Evolutionary conservation across 2,888 invertebrate genomes (phyloP).

Genomic region (Drosophila greeni): DNA sequence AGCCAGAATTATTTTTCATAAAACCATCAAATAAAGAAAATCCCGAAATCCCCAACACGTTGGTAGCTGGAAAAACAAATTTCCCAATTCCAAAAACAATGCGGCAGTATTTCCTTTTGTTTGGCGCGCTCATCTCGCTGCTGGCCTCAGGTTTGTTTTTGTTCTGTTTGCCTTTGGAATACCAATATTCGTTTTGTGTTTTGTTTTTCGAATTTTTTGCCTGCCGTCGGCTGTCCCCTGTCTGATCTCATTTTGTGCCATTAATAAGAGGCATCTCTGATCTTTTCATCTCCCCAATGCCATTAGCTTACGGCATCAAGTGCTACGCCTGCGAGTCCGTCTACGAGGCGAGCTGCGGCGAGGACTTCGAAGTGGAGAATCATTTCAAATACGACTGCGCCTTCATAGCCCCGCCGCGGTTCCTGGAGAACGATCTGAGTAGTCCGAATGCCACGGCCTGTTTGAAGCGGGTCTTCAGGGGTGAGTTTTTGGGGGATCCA

Average conservation of each 20-base stretch:
- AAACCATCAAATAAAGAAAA: conserved; percentile 13
- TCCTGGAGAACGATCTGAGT: conserved; percentile 64
- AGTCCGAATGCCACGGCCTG: conserved; percentile 75
- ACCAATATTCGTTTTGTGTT: conserved; percentile 19
- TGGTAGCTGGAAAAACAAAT: conserved; percentile 23
- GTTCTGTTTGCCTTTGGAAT: conserved; percentile 17
- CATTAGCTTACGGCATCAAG: conserved; percentile 73
- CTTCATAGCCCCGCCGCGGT: conserved; percentile 73
- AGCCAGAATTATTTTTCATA: conserved; percentile 15
- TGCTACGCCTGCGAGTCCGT: conserved; percentile 78
- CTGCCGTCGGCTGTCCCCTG: conserved; percentile 20
- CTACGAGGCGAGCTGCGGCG: conserved; percentile 72
- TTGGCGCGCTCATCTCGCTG: conserved; percentile 45
- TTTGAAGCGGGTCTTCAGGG: conserved; percentile 73
- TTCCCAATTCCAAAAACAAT: conserved; percentile 21
- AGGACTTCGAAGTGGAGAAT: conserved; percentile 70
- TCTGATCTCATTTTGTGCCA: conserved; percentile 39
- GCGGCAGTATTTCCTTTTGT: conserved; percentile 62
- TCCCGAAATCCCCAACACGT: background rate
- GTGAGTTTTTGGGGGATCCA: conserved; percentile 55
- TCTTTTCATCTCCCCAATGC: conserved; percentile 46
- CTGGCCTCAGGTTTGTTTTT: conserved; percentile 59
- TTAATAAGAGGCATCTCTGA: conserved; percentile 30
- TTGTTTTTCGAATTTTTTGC: conserved; percentile 11
- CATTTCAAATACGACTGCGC: conserved; percentile 75